Percentiles rank a stretch among this genome's conserved stretches.
These are phyloP conservation scores for Erpobdella octoculata DNA, from an alignment of 2,888 invertebrate genomes.

Conservation along the genomic window DNA sequence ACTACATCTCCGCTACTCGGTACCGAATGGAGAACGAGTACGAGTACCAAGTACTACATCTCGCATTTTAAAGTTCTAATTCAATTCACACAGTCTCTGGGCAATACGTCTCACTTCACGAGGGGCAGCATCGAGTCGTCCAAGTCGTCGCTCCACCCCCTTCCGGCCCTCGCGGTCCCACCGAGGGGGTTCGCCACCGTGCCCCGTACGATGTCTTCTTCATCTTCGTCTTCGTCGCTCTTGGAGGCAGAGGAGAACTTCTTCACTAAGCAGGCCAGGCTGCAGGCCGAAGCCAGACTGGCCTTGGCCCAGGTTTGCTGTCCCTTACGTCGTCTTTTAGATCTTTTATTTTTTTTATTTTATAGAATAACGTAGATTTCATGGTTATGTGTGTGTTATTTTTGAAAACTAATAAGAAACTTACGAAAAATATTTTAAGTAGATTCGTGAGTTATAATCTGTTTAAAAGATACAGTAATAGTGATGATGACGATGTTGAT, in stretches of 20 bases:
- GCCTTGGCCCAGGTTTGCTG: conserved; percentile 48
- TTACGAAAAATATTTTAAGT: no score
- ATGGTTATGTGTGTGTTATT: no score
- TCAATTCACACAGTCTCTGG: no score
- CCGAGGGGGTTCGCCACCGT: neutral
- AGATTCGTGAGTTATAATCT: no score
- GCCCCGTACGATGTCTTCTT: no score
- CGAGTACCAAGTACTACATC: no score
- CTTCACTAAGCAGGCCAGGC: conserved; percentile 43
- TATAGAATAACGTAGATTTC: neutral
- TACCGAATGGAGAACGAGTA: no score
- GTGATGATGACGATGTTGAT: neutral
- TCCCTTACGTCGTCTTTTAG: neutral
- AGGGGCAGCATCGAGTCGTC: conserved; percentile 4
- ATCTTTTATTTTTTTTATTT: neutral
- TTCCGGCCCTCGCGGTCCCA: neutral
- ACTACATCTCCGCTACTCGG: no score
- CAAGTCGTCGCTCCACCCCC: conserved; percentile 4
- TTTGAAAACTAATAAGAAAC: no score
- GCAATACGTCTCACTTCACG: neutral
- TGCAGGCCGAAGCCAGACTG: conserved; percentile 48
- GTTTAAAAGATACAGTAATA: no score
- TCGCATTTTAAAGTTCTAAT: no score
- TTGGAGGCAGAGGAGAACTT: conserved; percentile 52
- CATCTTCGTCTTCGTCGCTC: no score